These are phyloP conservation scores for Nipponia nippon DNA, from an alignment of 2,113 vertebrate genomes.

Conservation along the genomic window DNA sequence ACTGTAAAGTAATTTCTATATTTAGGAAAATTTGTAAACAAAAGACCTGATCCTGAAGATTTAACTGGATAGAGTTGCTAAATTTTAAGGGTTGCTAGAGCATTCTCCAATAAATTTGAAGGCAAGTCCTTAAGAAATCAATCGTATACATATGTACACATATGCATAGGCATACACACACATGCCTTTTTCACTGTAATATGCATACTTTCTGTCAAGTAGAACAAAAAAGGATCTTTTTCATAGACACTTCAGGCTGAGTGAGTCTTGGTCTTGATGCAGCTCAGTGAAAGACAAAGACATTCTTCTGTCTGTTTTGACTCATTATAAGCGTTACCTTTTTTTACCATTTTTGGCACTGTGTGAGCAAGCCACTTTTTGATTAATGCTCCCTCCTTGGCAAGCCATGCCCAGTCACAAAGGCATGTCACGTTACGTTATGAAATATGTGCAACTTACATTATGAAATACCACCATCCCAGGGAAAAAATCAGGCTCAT, in stretches of 20 bases:
- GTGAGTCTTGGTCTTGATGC: not conserved
- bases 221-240: not conserved
- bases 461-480: not conserved
- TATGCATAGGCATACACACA: not conserved
- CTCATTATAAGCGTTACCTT: not conserved
- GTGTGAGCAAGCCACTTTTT: not conserved
- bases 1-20: not conserved
- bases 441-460: not conserved
- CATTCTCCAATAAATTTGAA: not conserved
- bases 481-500: not conserved
- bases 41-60: not conserved
- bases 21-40: not conserved
- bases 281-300: not conserved
- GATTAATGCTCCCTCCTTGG: not conserved
- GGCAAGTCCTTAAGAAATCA: not conserved
- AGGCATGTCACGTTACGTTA: not conserved
- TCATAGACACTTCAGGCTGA: not conserved
- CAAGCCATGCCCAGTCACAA: not conserved
- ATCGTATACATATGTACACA: not conserved
- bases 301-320: not conserved
- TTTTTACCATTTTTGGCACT: not conserved
- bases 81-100: not conserved
- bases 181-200: not conserved
- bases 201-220: not conserved
- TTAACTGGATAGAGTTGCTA: not conserved